Conservation (phyloP, 2,113 vertebrate genomes). For the Cyphomyrus discorhynchus region DNA sequence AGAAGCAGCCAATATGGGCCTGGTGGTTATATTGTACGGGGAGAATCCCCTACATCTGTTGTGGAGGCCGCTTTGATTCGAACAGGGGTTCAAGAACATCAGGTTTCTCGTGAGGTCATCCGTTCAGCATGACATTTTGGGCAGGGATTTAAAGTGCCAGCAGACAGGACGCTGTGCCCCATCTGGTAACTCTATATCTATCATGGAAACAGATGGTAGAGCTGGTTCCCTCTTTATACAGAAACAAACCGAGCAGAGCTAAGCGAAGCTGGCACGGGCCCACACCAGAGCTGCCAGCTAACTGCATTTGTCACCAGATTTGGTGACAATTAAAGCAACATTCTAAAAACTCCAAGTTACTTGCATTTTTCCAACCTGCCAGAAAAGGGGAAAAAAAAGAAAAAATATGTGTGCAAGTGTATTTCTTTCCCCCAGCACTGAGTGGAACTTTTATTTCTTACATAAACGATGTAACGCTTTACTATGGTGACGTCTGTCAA, state of each 20-base stretch:
- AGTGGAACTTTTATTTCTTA: not conserved
- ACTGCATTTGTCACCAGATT: constrained; percentile 15
- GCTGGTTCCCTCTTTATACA: constrained; percentile 13
- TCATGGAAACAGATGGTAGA: constrained; percentile 11
- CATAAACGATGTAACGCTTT: not conserved
- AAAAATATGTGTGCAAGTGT: not conserved
- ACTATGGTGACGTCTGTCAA: not conserved
- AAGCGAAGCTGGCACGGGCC: not conserved
- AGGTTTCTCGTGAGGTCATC: constrained; percentile 8
- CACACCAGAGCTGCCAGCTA: not conserved
- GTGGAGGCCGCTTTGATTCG: not conserved
- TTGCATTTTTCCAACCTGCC: not conserved
- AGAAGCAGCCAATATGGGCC: not conserved
- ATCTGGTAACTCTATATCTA: constrained; percentile 7
- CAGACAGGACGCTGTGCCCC: not conserved
- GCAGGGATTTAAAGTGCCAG: constrained; percentile 8
- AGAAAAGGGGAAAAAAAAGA: not conserved
- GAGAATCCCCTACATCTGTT: constrained; percentile 1
- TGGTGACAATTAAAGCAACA: constrained; percentile 16
- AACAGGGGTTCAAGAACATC: not conserved
- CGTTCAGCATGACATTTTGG: constrained; percentile 5
- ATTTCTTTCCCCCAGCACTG: not conserved
- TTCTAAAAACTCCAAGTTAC: constrained; percentile 9
- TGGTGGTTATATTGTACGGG: not conserved
- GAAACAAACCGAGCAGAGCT: not conserved